phyloP scores from a whole-genome alignment of 2,113 vertebrate species.

The Candoia aspera region DNA sequence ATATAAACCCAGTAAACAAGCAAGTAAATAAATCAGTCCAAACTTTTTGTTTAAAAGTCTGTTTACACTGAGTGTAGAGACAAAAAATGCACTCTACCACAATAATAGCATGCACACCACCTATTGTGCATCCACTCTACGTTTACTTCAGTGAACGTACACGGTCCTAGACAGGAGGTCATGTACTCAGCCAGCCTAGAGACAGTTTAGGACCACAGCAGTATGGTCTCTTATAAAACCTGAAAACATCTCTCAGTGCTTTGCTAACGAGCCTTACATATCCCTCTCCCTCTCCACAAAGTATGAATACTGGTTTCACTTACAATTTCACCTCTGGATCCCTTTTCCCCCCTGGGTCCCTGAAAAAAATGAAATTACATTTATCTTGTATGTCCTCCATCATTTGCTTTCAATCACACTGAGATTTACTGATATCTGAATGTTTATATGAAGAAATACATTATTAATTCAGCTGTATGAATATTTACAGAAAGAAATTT shows the following conservation, averaged over 20 bases:
- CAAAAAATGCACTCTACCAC: background rate
- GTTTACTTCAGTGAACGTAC: background rate
- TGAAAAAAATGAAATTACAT: slow-evolving; percentile 63
- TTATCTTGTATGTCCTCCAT: slow-evolving; percentile 19
- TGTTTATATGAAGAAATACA: slow-evolving; percentile 21
- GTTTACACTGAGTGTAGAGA: background rate
- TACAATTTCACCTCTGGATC: slow-evolving; percentile 91
- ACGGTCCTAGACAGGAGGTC: background rate
- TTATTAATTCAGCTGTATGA: slow-evolving; percentile 5
- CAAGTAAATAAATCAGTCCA: background rate
- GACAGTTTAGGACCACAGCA: background rate
- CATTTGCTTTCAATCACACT: background rate
- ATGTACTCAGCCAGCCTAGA: background rate
- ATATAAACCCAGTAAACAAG: background rate
- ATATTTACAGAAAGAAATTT: slow-evolving; percentile 21
- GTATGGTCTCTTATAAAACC: background rate
- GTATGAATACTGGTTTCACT: slow-evolving; percentile 63
- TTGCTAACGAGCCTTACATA: background rate
- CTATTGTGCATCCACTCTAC: background rate
- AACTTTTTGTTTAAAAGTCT: background rate
- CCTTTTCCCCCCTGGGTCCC: slow-evolving; percentile 89
- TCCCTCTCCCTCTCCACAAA: background rate
- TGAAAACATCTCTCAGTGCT: background rate
- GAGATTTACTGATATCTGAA: background rate
- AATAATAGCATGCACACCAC: background rate